A percentile compares a stretch with the other conserved stretches of the same genome.
These are phyloP conservation scores for Desmodus rotundus DNA, from an alignment of 2,113 vertebrate species.

Conservation along the genomic window DNA sequence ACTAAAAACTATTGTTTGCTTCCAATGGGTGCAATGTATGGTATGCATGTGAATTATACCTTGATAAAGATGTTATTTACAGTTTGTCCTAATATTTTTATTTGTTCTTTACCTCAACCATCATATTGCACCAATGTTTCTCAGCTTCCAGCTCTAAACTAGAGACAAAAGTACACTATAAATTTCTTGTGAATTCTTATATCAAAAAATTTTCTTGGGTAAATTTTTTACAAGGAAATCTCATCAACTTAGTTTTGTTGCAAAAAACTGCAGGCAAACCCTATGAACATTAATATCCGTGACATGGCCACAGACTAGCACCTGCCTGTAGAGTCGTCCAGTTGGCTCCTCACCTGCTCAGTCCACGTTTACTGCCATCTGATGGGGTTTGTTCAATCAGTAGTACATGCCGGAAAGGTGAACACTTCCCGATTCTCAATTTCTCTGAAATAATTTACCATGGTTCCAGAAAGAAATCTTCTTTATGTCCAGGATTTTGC, in stretches of 20 bases:
- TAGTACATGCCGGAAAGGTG: neutral
- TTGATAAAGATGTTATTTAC: neutral
- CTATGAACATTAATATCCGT: neutral
- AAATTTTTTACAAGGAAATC: neutral
- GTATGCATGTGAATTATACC: neutral
- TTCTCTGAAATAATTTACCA: neutral
- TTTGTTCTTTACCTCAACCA: neutral
- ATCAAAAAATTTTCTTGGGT: neutral
- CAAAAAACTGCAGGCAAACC: neutral
- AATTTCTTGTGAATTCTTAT: neutral
- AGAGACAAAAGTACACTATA: neutral
- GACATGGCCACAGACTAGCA: neutral
- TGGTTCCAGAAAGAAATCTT: neutral
- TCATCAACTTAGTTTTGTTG: neutral
- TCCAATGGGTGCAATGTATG: too few relatives aligned
- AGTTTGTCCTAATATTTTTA: neutral
- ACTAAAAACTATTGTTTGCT: too few relatives aligned
- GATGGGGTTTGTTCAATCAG: neutral
- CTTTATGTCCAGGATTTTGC: neutral
- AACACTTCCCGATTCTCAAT: neutral
- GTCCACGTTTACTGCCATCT: neutral
- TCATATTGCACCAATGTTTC: neutral
- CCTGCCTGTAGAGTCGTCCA: too few relatives aligned
- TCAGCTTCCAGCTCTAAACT: neutral
- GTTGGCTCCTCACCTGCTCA: neutral